Percentiles rank a stretch among this genome's conserved stretches.
These are phyloP conservation scores for Papilio polytes DNA, from an alignment of 1,140 invertebrate genomes.

Conservation along the genomic window DNA sequence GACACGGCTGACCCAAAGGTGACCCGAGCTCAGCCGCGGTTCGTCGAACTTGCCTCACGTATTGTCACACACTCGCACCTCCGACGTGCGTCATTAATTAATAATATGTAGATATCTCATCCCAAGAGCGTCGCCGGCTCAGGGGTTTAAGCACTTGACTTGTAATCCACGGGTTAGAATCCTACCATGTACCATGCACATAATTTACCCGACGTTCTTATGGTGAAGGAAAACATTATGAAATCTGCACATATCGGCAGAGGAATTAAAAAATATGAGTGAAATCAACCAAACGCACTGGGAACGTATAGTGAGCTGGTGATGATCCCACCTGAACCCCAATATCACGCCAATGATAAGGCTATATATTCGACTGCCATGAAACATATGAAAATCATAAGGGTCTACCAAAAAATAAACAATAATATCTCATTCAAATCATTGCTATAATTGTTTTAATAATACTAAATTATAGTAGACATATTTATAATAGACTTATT, in stretches of 20 bases:
- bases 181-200: too few species aligned
- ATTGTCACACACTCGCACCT: slow-evolving; percentile 53
- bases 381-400: not conserved
- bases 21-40: slow-evolving; percentile 65
- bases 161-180: too few species aligned
- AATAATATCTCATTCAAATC: not conserved
- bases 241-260: too few species aligned
- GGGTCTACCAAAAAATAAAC: not conserved
- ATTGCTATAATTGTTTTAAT: not conserved
- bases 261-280: too few species aligned
- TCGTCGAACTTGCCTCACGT: slow-evolving; percentile 64
- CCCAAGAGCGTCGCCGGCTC: too few species aligned
- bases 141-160: too few species aligned
- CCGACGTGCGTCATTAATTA: slow-evolving; percentile 43
- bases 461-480: too few species aligned
- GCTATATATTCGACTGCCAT: not conserved
- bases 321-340: too few species aligned
- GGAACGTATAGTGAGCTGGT: too few species aligned
- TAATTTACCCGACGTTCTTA: too few species aligned
- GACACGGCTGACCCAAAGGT: slow-evolving; percentile 75
- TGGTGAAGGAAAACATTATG: too few species aligned
- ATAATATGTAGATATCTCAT: slow-evolving; percentile 26
- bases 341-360: not conserved
- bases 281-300: too few species aligned
- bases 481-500: not conserved